Evolutionary conservation across 2,888 invertebrate genomes (phyloP), one percentile per base, ranked within the genome.

Genomic region (Matsumyia berberina): DNA sequence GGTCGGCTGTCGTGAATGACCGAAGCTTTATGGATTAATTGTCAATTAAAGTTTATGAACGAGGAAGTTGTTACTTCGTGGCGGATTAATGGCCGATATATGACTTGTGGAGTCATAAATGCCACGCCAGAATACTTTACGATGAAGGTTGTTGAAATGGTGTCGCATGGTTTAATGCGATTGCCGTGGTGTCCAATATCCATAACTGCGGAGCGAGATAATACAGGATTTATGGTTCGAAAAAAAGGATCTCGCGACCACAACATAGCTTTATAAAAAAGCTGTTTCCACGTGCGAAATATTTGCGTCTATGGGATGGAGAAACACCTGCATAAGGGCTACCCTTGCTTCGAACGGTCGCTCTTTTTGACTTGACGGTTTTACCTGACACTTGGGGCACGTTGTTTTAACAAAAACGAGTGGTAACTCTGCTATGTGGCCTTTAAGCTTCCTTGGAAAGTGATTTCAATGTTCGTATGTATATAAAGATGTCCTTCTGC

Each of bases 1-100:
- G 35, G 33, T 24, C 49, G 31, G 12, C 39, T 60, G 39, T 51
- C 58, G 17, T 37, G 42, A 31, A 73, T 57, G 70, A 15, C 29
- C 53, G 8, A 7, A 39, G 39, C 31, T 39, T 66, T 64, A 55
- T 46, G 67, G 60, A 77, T 77, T 77, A 60, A 77, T 69, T 67
- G 77, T 77, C 77, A 69, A 77, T 77, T 69, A 69, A 77, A 67
- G 24, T 77, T 77, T 77, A 77, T 60, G 77, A 60, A 77, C 60
- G 44, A 44, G 77, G 77, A 77, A 77, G 67, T 60, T 60, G 60
- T 76, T 67, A 31, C 31, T 37, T 19, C 60, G 42, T 37, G 67
- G 31, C 46, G 55, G 51, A 70, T 62, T 70, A 62, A 78, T 62
- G 62, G 70, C 9, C 12, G 19, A 4, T 11, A 55, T 62, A 78